These are phyloP conservation scores for Cryptotermes secundus DNA, from an alignment of 1,140 invertebrate species.

Conservation along the genomic window DNA sequence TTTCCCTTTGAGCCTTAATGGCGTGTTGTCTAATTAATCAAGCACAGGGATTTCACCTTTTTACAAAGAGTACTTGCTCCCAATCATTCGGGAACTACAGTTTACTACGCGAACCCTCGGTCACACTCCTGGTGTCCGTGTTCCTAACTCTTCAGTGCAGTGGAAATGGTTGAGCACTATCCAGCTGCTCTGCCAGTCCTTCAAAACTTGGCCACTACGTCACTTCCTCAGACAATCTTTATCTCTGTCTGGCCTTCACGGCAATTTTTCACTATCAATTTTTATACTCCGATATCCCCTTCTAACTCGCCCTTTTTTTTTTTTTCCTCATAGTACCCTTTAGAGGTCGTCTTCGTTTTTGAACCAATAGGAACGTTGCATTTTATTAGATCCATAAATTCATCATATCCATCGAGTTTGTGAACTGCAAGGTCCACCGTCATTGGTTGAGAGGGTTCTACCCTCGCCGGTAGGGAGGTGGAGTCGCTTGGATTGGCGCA, in stretches of 20 bases:
- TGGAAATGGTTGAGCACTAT: too few species aligned
- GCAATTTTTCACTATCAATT: constrained; percentile 31
- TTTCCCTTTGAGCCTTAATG: too few species aligned
- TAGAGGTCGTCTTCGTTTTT: constrained; percentile 8
- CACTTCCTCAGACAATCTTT: neutral
- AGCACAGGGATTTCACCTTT: too few species aligned
- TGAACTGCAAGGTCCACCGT: constrained; percentile 31
- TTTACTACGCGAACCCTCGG: too few species aligned
- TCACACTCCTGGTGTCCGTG: too few species aligned
- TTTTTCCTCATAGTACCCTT: neutral
- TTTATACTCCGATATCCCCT: constrained; percentile 24
- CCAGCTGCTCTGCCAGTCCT: neutral
- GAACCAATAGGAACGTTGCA: constrained; percentile 42
- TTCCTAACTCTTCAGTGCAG: too few species aligned
- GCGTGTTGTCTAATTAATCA: too few species aligned
- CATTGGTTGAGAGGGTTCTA: constrained; percentile 33
- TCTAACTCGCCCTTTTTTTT: constrained; percentile 1
- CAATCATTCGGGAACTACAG: too few species aligned
- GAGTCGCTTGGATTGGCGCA: constrained; percentile 45
- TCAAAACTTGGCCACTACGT: neutral
- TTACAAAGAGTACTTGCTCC: too few species aligned
- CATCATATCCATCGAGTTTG: constrained; percentile 52
- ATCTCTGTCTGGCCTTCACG: neutral
- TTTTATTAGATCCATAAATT: constrained; percentile 60
- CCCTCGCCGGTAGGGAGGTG: constrained; percentile 24